phyloP scores from a whole-genome alignment of 1,140 invertebrate genomes.

The Drosophila sturtevanti region DNA sequence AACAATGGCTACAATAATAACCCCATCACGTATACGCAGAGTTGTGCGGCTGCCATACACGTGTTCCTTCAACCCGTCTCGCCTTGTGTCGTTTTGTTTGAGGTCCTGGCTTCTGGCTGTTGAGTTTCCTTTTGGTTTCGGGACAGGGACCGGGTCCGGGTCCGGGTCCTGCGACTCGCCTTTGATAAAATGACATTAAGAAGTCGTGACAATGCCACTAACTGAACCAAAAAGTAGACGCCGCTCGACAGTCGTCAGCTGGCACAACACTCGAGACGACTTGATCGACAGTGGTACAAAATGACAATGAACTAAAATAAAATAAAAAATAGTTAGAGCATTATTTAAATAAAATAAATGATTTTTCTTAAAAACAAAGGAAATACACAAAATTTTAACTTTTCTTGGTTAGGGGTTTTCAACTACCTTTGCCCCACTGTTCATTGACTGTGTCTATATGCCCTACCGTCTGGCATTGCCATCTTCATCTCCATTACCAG shows the following conservation, averaged over 20 bases:
- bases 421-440: conserved; percentile 1
- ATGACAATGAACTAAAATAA: not conserved
- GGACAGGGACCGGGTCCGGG: conserved; percentile 29
- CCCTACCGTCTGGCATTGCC: conserved; percentile 16
- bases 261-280: conserved; percentile 62
- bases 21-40: conserved; percentile 78
- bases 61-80: conserved; percentile 32
- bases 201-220: conserved; percentile 81
- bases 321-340: not conserved
- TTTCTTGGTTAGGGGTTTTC: no score
- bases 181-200: conserved; percentile 82
- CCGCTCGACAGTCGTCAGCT: conserved; percentile 61
- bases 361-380: no score
- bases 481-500: conserved; percentile 24
- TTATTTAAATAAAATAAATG: no score
- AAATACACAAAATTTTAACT: no score
- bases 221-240: conserved; percentile 71
- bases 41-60: conserved; percentile 71
- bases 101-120: conserved; percentile 12
- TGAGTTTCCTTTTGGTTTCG: conserved; percentile 13
- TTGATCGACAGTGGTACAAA: conserved; percentile 40
- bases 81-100: not conserved
- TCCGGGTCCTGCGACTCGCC: conserved; percentile 62
- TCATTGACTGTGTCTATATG: conserved; percentile 11
- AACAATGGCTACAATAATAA: conserved; percentile 73